Evolutionary conservation across 1,140 invertebrate species (phyloP), one percentile per base, ranked within the genome.

Genomic region (Tetramorium simillimum): DNA sequence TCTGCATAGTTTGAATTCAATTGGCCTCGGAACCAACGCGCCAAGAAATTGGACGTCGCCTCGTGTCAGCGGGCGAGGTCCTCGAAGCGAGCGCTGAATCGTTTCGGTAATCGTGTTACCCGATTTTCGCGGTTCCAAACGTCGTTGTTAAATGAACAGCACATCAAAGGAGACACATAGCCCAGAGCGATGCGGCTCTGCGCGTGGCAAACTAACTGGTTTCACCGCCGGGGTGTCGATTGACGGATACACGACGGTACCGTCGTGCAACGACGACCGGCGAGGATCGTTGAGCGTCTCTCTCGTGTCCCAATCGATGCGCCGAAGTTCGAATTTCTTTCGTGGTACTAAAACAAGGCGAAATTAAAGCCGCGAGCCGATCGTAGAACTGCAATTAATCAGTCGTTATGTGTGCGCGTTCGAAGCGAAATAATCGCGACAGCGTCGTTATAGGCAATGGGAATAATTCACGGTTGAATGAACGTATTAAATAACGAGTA

Each of bases 151-250:
- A 90, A 86, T 63, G 60, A 88, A 82, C 82, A 81, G 77, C 65
- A 72, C 77, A 86, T 90, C 86, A 90, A 91, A 91, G 89, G 73
- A 77, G 63, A 73, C 86, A 69, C 69, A 91, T 80, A 46, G 82
- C 82, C 16, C 53, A 49, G 58, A 69, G 89, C 81, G 56, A 90
- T 90, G 76, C 62, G 77, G 56, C 58, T 89, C 86, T 88, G 89
- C 81, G 69, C 58, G 51, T 86, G 86, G 86, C 86, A 90, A 88
- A 56, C 81, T 60, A 90, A 86, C 63, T 67, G 76, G 86, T 82
- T 90, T 90, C 75, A 60, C 81, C 76, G 33, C 58, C 63, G 75
- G 53, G 51, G 62, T 84, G 86, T n/a, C 89, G 75, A 85, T 87
- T 75, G 73, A 76, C 37, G 9, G 37, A 37, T 10, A 43, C 56